These are phyloP conservation scores for Forpus xanthops DNA, from an alignment of 2,797 vertebrate genomes.

Conservation along the genomic window DNA sequence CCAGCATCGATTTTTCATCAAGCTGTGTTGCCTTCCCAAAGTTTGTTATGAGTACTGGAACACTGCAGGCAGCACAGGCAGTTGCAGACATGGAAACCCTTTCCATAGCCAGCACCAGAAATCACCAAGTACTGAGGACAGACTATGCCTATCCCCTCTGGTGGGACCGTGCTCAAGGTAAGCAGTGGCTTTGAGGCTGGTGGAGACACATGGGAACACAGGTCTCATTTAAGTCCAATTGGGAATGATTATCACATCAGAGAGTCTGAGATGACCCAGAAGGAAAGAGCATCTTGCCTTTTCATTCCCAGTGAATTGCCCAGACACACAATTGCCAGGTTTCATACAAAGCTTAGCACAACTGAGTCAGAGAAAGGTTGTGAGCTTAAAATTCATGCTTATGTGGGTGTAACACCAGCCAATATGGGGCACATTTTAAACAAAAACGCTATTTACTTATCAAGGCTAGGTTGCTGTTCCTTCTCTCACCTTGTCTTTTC, in stretches of 20 bases:
- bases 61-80: background rate
- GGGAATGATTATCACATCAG: background rate
- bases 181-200: background rate
- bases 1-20: background rate
- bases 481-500: background rate
- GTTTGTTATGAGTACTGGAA: background rate
- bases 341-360: background rate
- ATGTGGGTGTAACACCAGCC: background rate
- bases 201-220: background rate
- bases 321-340: background rate
- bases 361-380: background rate
- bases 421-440: background rate
- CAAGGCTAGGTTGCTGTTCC: background rate
- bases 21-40: background rate
- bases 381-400: background rate
- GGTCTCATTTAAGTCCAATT: background rate
- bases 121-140: background rate
- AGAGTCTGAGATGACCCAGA: background rate
- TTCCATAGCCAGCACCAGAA: background rate
- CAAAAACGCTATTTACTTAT: background rate
- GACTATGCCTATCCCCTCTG: background rate
- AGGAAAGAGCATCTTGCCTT: background rate
- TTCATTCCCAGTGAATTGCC: background rate
- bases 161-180: background rate
- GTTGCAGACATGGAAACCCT: background rate